A percentile compares a stretch with the other conserved stretches of the same genome.
phyloP scores from a whole-genome alignment of 2,113 vertebrate species.

The Rana temporaria region DNA sequence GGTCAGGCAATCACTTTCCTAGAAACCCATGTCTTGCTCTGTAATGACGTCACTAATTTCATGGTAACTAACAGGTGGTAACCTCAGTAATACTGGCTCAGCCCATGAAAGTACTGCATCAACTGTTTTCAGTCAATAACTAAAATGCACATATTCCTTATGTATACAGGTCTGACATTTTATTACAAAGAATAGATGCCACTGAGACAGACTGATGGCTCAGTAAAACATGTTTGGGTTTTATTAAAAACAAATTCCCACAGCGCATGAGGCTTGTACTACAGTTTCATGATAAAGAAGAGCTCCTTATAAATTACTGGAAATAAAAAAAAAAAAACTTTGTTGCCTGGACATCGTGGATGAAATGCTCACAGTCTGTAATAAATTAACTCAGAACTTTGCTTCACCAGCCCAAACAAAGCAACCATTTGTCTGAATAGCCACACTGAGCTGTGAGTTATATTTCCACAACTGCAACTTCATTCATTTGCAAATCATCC shows the following conservation, averaged over 20 bases:
- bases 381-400: constrained; percentile 92
- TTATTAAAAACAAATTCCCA: constrained; percentile 90
- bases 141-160: background rate
- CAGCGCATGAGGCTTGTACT: constrained; percentile 84
- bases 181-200: constrained; percentile 68
- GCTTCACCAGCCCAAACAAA: constrained; percentile 82
- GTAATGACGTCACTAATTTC: too few relatives aligned
- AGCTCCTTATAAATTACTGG: constrained; percentile 87
- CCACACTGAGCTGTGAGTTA: constrained; percentile 89
- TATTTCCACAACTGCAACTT: constrained; percentile 93
- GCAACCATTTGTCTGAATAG: constrained; percentile 87
- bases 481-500: constrained; percentile 98
- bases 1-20: too few relatives aligned
- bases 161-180: constrained; percentile 43
- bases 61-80: too few relatives aligned
- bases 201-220: constrained; percentile 81
- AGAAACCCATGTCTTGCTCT: too few relatives aligned
- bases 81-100: too few relatives aligned
- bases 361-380: constrained; percentile 93
- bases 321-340: constrained; percentile 83
- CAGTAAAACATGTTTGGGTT: constrained; percentile 81
- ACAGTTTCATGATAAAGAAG: constrained; percentile 74
- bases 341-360: constrained; percentile 94
- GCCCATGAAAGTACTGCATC: background rate
- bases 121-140: background rate